Percentiles rank a stretch among this genome's conserved stretches.
These are phyloP conservation scores for Hypocryptadius cinnamomeus DNA, from an alignment of 2,113 vertebrate genomes.

Conservation along the genomic window DNA sequence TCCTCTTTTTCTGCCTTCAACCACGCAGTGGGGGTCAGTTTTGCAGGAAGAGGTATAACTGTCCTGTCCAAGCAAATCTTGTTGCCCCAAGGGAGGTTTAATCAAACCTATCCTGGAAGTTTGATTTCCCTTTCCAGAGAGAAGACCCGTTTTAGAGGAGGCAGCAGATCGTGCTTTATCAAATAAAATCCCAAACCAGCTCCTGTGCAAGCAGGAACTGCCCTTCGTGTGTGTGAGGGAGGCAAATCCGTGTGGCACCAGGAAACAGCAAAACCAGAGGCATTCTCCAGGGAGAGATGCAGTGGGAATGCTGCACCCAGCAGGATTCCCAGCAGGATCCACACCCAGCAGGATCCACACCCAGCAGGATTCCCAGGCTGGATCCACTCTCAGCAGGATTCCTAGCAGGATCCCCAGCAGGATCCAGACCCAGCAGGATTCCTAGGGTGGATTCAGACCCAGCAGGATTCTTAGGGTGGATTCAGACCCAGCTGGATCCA, in stretches of 20 bases:
- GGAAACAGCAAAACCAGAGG: too few species aligned
- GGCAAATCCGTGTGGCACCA: neutral
- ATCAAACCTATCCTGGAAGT: neutral
- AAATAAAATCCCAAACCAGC: neutral
- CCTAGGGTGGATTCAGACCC: too few species aligned
- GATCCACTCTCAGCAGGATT: too few species aligned
- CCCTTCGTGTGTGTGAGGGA: neutral
- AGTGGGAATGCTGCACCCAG: neutral
- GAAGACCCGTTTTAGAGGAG: neutral
- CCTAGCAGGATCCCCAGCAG: neutral
- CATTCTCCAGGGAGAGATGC: neutral
- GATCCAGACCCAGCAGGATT: too few species aligned
- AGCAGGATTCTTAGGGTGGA: too few species aligned
- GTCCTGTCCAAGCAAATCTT: neutral
- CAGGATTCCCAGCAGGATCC: neutral
- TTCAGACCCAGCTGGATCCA: too few species aligned
- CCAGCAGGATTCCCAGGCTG: too few species aligned
- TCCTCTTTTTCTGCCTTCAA: neutral
- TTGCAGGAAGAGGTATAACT: neutral
- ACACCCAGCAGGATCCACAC: neutral
- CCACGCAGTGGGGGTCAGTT: neutral
- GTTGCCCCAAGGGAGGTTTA: neutral
- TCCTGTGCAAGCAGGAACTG: neutral
- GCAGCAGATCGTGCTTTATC: rapidly evolving
- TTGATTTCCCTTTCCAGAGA: neutral